Base-by-base conservation (phyloP, 2,888 invertebrate species). In the Galerucella pusilla region DNA sequence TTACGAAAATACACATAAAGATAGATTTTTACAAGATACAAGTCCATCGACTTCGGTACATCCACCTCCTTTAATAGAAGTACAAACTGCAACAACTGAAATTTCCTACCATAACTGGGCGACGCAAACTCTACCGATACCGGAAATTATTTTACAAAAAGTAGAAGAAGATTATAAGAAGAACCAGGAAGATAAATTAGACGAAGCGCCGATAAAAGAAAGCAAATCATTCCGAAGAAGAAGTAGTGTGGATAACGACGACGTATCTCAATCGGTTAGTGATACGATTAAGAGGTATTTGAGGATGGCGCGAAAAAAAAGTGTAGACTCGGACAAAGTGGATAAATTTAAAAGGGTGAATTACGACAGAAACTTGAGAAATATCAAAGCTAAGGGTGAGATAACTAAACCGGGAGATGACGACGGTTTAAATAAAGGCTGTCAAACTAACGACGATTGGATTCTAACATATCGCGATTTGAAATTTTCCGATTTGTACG, bases 321-420 rank as follows among this genome's bases (percentile, higher is more conserved):
- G 94, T 83, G 92, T 94, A 11, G 95, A 96, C 85, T 92, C 93
- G 2, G 94, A 94, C 80, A 94, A 94, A 85, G 92, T 91, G 2
- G 96, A 94, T 84, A 91, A 94, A 68, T 96, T 96, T 85, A 96
- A 96, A 85, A 91, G 96, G 0, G 95, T 96, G 25, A 96, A 96
- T 86, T 96, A 96, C 83, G 96, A 96, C 84, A 91, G 94, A 75
- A 96, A 95, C 84, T 88, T 96, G 75, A 89, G 96, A 42, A 94
- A 96, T 80, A 96, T 96, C 76, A 94, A 94, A 84, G 92, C 95
- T 0, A 94, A 94, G 81, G 92, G 93, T 68, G 92, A 92, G 85
- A 93, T 92, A 2, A 92, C 92, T 14, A 94, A 93, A 69, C 92
- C 92, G 0, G 93, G 94, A 25, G 94, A 95, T 81, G 94, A 95